phyloP scores from a whole-genome alignment of 2,888 invertebrate species.

The Danaus chrysippus region DNA sequence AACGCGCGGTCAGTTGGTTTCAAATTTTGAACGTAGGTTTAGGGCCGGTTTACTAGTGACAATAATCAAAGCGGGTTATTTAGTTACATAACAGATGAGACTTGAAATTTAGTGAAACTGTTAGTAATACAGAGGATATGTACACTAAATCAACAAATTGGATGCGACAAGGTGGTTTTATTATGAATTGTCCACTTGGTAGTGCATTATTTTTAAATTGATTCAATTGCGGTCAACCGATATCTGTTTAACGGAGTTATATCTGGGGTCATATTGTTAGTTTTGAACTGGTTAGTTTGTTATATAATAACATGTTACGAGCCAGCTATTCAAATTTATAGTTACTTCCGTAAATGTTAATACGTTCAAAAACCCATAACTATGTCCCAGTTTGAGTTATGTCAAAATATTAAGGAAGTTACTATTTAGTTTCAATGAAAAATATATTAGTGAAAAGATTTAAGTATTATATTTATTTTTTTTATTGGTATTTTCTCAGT shows the following conservation, averaged over 20 bases:
- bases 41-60: constrained; percentile 10
- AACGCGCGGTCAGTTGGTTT: constrained; percentile 18
- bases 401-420: background rate
- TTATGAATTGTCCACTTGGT: background rate
- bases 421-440: too few species aligned
- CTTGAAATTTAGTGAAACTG: background rate
- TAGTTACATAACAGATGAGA: background rate
- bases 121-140: background rate
- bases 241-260: background rate
- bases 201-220: constrained; percentile 12
- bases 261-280: background rate
- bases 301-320: background rate
- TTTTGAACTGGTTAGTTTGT: background rate
- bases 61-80: constrained; percentile 1
- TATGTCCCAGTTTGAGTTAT: background rate
- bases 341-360: background rate
- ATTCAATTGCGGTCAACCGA: constrained; percentile 17
- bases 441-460: background rate
- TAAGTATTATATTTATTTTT: background rate
- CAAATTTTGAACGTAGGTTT: constrained; percentile 12
- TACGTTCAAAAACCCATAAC: background rate
- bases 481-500: constrained; percentile 42
- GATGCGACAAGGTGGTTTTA: background rate
- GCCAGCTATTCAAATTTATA: background rate
- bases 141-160: background rate